A percentile compares a stretch with the other conserved stretches of the same genome.
phyloP scores from a whole-genome alignment of 2,113 vertebrate species.

The Pseudonaja textilis region DNA sequence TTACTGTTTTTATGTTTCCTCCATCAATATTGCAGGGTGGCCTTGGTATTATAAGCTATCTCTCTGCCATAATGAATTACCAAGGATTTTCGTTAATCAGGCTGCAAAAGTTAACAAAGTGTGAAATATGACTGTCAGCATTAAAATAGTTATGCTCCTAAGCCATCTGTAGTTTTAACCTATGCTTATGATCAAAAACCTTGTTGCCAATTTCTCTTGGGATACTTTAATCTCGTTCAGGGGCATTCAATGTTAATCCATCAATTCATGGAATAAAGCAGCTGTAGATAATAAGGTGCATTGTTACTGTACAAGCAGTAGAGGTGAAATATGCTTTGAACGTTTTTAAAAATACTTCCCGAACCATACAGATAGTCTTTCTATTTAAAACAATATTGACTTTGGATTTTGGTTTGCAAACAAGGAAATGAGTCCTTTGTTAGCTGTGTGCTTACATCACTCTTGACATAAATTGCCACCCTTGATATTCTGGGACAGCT shows the following conservation, averaged over 20 bases:
- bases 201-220: neutral
- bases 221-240: neutral
- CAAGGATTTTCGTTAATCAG: neutral
- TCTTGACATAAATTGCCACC: conserved; percentile 16
- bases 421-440: conserved; percentile 23
- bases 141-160: neutral
- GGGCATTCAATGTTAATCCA: neutral
- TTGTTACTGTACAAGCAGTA: neutral
- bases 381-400: conserved; percentile 22
- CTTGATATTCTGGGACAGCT: neutral
- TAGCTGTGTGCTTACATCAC: conserved; percentile 8
- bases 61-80: neutral
- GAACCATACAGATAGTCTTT: neutral
- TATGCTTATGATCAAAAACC: neutral
- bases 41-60: neutral
- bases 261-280: neutral
- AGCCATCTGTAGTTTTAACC: neutral
- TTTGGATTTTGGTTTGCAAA: conserved; percentile 23
- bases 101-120: neutral
- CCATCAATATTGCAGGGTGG: neutral
- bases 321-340: neutral
- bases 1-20: neutral
- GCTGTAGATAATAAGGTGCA: no score
- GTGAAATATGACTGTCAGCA: neutral
- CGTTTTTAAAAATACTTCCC: neutral